Evolutionary conservation across 2,113 vertebrate genomes (phyloP), one percentile per base, ranked within the genome.

Genomic region (Tachycineta bicolor): DNA sequence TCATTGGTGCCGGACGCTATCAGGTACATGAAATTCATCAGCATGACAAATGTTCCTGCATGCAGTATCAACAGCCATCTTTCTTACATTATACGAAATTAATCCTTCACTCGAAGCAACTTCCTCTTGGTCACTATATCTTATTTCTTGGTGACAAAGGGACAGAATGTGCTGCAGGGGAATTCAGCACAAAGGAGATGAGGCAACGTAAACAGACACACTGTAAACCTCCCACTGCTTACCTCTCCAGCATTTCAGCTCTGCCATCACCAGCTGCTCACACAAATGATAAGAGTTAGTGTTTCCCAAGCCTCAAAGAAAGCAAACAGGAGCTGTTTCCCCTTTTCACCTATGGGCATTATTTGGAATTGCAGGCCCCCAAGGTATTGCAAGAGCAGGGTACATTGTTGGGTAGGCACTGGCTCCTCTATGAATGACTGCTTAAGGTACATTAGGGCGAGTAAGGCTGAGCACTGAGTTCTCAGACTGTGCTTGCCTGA

Each of bases 61-160:
- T n/a, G 39, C 76, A 87, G 73, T 84, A 83, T 81, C 94, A 81
- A 71, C 77, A 86, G 80, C 76, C 62, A 67, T 96, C 90, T 79
- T 90, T 96, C 88, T 89, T 88, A 82, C 2, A 0, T 10, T 25
- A 49, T 90, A 76, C 5, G 4, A 93, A 96, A 96, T 97, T 87
- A 95, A 96, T 96, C 73, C 60, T 95, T 93, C 60, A 68, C 69
- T 86, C 83, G 75, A 86, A 87, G 83, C 39, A 81, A 83, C 68
- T 75, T 88, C 81, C 74, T 86, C 62, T 49, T 78, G 89, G 88
- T 84, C 96, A 87, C 92, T 92, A 5, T 94, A 96, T 96, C 92
- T 96, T 93, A 90, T 78, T 96, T 93, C 73, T 76, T 62, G 62
- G 53, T 93, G 86, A 95, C 64, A 89, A 92, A 97, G 73, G 65